Conservation (phyloP, 2,113 vertebrate species). For the Cichladusa arquata region DNA sequence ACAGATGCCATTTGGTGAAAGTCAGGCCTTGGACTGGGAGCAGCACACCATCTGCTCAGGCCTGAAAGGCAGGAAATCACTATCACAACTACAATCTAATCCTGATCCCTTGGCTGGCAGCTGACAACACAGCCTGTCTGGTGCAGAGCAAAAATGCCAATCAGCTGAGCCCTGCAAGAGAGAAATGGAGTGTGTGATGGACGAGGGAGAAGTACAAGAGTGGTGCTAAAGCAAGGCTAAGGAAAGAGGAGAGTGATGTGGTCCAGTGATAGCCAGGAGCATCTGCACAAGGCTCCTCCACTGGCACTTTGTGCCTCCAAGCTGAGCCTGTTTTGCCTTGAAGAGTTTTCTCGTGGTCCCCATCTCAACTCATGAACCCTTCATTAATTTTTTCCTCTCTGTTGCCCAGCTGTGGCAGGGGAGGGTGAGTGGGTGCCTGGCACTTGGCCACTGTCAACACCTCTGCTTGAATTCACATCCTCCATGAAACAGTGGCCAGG, state of each 20-base stretch:
- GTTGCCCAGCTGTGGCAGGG: background rate
- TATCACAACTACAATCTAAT: conserved; percentile 5
- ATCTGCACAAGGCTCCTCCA: background rate
- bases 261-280: background rate
- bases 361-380: background rate
- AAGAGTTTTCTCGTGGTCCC: background rate
- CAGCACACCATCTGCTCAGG: conserved; percentile 29
- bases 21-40: conserved; percentile 9
- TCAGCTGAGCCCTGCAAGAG: conserved; percentile 1
- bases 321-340: background rate
- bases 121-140: background rate
- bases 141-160: background rate
- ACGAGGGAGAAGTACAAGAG: background rate
- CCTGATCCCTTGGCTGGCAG: conserved; percentile 14
- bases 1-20: background rate
- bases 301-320: background rate
- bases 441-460: background rate
- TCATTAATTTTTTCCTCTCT: background rate
- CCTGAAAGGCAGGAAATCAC: conserved; percentile 22
- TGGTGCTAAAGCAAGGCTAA: background rate
- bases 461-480: background rate
- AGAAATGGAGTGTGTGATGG: background rate
- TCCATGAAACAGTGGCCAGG: background rate
- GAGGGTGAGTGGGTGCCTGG: background rate
- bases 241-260: background rate